Percentiles rank a stretch among this genome's conserved stretches.
phyloP scores from a whole-genome alignment of 2,113 vertebrate genomes.

The Arvicanthis niloticus region DNA sequence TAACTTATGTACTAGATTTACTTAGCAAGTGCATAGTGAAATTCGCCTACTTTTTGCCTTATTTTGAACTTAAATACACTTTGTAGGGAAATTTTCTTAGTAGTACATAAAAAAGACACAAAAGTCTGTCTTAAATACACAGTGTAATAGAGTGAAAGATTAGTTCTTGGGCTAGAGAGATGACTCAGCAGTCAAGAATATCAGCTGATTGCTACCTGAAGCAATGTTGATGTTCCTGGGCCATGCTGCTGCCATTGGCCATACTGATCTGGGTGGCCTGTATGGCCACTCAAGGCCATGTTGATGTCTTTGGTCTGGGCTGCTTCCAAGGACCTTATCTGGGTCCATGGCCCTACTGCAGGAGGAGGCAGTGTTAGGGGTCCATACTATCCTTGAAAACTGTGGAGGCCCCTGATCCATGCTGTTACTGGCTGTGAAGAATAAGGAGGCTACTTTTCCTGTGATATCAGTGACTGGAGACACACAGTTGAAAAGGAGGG shows the following conservation, averaged over 20 bases:
- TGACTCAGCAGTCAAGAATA: background rate
- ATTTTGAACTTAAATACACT: background rate
- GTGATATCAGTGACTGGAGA: background rate
- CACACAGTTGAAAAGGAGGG: background rate
- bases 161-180: background rate
- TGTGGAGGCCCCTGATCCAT: background rate
- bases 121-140: background rate
- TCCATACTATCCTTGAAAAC: background rate
- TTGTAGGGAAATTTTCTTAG: background rate
- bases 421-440: background rate
- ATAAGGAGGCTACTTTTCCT: background rate
- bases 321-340: too few relatives aligned
- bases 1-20: background rate
- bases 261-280: background rate
- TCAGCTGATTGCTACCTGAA: background rate
- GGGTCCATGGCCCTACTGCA: too few relatives aligned
- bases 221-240: background rate
- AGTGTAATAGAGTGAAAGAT: background rate
- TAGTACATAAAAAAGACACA: background rate
- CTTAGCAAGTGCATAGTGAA: conserved; percentile 15
- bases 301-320: background rate
- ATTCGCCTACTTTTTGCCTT: conserved; percentile 19
- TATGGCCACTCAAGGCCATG: background rate
- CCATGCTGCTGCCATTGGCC: too few relatives aligned
- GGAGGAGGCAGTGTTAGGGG: too few relatives aligned